Conservation (phyloP, 2,113 vertebrate genomes). For the Saccopteryx bilineata region DNA sequence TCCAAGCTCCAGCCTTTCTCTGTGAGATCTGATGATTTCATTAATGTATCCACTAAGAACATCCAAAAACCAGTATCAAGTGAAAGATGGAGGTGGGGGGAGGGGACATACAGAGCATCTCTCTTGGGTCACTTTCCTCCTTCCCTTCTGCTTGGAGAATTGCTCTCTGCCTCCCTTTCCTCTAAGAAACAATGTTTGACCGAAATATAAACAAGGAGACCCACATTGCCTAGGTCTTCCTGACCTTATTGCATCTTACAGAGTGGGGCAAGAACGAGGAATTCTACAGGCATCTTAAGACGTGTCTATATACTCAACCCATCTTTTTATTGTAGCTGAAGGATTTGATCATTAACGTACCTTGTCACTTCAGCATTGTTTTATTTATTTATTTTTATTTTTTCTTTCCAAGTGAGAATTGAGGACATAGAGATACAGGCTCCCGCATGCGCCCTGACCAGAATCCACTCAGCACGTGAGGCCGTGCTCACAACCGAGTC, state of each 20-base stretch:
- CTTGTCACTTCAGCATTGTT: background rate
- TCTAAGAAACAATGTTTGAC: background rate
- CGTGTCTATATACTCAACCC: background rate
- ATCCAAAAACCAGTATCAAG: background rate
- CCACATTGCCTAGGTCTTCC: background rate
- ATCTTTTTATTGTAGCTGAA: background rate
- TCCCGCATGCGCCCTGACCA: too few species aligned
- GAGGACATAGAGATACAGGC: too few species aligned
- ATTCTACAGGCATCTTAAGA: background rate
- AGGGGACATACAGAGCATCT: background rate
- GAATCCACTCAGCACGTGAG: too few species aligned
- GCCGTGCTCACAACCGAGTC: too few species aligned
- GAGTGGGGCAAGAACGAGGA: background rate
- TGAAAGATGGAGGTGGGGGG: fast-evolving
- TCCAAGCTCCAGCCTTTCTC: background rate
- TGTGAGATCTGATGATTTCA: background rate
- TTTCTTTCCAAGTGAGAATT: too few species aligned
- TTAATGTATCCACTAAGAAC: background rate
- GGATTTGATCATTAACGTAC: background rate
- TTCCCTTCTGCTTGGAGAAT: background rate
- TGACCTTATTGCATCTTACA: background rate
- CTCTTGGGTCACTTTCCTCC: background rate
- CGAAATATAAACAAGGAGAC: background rate
- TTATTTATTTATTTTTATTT: too few species aligned
- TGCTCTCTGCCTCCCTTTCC: background rate